Evolutionary conservation across 92 coral and sea anemone genomes (phyloP).

Genomic region (Zoanthus gigantus): DNA sequence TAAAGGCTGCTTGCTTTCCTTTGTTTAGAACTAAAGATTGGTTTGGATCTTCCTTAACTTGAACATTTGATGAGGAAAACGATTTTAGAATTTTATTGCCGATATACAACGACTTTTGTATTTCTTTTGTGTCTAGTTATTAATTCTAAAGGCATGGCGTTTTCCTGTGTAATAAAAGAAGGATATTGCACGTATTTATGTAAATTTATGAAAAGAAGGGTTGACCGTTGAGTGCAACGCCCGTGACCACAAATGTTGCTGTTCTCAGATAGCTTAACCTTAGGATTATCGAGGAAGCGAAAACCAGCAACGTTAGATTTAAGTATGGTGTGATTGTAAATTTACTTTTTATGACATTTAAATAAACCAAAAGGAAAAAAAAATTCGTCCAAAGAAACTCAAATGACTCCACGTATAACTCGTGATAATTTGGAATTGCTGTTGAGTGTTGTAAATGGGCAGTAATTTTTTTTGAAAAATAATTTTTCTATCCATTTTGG

Average conservation of each 20-base stretch:
- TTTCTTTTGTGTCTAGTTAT: background rate
- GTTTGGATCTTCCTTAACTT: background rate
- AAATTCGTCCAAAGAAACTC: too few species aligned
- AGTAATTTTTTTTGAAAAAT: too few species aligned
- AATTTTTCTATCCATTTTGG: too few species aligned
- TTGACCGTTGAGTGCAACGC: background rate
- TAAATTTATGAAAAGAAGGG: conserved; percentile 30
- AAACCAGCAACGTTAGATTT: too few species aligned
- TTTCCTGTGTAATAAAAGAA: background rate
- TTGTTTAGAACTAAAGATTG: conserved; percentile 17
- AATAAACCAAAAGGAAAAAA: too few species aligned
- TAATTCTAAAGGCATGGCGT: background rate
- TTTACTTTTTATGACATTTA: too few species aligned
- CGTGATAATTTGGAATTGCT: too few species aligned
- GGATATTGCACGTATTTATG: conserved; percentile 43
- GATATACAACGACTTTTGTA: background rate
- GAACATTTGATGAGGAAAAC: background rate
- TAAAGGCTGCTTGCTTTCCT: conserved; percentile 34
- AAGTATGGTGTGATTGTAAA: too few species aligned
- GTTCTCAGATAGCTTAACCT: background rate
- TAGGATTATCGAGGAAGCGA: background rate
- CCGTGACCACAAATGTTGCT: conserved; percentile 23
- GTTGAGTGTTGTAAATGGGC: too few species aligned
- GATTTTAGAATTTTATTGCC: background rate
- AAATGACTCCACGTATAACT: too few species aligned